phyloP scores from a whole-genome alignment of 2,113 vertebrate species.

The Podarcis raffonei region DNA sequence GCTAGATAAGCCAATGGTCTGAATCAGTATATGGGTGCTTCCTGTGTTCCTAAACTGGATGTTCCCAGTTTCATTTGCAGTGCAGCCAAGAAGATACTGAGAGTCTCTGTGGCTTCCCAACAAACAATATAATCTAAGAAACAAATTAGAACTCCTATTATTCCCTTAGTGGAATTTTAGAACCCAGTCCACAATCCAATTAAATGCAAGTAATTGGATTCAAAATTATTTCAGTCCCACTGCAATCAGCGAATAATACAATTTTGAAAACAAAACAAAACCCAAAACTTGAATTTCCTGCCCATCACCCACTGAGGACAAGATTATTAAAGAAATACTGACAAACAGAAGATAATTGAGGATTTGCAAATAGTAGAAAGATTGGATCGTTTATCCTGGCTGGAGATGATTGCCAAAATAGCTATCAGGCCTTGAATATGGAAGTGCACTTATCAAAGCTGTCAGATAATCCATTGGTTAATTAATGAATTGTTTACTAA shows the following conservation, averaged over 20 bases:
- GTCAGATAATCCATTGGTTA: background rate
- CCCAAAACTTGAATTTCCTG: background rate
- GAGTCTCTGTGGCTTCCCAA: background rate
- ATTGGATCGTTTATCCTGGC: background rate
- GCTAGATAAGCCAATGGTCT: no score
- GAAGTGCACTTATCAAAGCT: background rate
- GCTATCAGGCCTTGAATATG: background rate
- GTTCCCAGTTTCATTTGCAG: background rate
- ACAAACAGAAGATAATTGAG: background rate
- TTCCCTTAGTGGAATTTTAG: background rate
- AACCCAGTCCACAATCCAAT: background rate
- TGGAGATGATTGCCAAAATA: background rate
- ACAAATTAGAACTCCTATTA: background rate
- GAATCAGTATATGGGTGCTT: no score
- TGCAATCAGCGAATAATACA: background rate
- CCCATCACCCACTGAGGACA: no score
- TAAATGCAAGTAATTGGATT: conserved; percentile 1
- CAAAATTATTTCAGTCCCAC: background rate
- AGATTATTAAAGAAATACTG: background rate
- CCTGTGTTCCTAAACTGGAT: background rate
- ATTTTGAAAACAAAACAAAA: background rate
- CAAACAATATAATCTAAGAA: background rate
- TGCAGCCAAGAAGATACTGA: background rate
- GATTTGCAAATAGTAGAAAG: background rate
- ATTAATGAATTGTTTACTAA: background rate